phyloP scores from a whole-genome alignment of 2,888 invertebrate species.

The Drosophila ezoana region DNA sequence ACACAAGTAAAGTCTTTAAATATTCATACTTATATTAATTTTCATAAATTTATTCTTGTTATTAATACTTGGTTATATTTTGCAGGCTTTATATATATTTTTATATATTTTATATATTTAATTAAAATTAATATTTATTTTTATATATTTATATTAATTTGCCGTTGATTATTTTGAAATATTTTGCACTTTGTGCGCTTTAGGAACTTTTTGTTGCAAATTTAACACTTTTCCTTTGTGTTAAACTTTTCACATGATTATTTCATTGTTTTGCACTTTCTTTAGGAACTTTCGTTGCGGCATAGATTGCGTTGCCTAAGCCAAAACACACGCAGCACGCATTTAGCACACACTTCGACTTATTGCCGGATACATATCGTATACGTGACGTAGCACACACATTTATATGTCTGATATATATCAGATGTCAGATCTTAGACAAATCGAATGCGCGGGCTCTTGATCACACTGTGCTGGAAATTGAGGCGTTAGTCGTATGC shows the following conservation, averaged over 20 bases:
- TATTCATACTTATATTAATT: not conserved
- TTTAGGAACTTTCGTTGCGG: conserved; percentile 66
- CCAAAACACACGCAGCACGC: conserved; percentile 4
- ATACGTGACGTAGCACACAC: conserved; percentile 23
- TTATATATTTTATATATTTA: not conserved
- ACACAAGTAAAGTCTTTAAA: too few relatives aligned
- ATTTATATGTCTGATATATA: not conserved
- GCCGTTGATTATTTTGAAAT: conserved; percentile 1
- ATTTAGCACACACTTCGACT: conserved; percentile 12
- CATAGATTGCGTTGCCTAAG: conserved; percentile 3
- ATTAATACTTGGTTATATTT: not conserved
- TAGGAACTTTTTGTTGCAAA: conserved; percentile 63
- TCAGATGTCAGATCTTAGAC: conserved; percentile 5
- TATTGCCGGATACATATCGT: conserved; percentile 36
- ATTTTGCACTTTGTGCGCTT: conserved; percentile 43
- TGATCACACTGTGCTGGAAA: conserved; percentile 6
- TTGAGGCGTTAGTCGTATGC: conserved; percentile 22
- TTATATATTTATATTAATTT: conserved; percentile 8
- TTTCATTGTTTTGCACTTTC: conserved; percentile 47
- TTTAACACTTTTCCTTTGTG: conserved; percentile 14
- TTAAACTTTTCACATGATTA: not conserved
- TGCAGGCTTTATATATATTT: not conserved
- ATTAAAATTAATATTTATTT: not conserved
- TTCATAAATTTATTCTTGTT: not conserved
- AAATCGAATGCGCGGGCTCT: conserved; percentile 3